Conservation (phyloP, 2,888 invertebrate species). For the Pantelozetes paolii region DNA sequence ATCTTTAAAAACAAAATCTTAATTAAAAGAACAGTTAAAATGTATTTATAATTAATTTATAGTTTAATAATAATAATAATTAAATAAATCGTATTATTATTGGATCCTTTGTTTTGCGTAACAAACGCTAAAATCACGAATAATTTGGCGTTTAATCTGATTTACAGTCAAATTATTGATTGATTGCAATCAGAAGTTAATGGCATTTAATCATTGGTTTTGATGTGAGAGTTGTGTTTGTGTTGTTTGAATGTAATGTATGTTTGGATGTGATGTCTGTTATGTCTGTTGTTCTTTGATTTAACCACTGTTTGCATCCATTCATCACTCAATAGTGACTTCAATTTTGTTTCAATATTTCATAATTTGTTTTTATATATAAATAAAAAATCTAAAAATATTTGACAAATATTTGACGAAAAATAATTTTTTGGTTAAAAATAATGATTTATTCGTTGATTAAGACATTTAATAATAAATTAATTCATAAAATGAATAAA, state of each 20-base stretch:
- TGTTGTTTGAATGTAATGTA: slow-evolving; percentile 14
- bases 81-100: slow-evolving; percentile 33
- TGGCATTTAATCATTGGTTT: slow-evolving; percentile 35
- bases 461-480: background rate
- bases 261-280: background rate
- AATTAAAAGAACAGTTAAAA: slow-evolving; percentile 8
- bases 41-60: slow-evolving; percentile 1
- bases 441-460: slow-evolving; percentile 15
- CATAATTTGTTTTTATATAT: background rate
- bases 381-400: slow-evolving; percentile 24
- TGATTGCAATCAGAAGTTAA: slow-evolving; percentile 27
- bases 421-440: slow-evolving; percentile 19
- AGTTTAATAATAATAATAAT: slow-evolving; percentile 27
- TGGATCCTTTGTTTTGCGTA: slow-evolving; percentile 31
- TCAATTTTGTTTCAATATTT: background rate
- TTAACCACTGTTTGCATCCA: background rate
- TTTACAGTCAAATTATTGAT: slow-evolving; percentile 10
- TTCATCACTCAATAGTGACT: background rate
- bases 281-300: slow-evolving; percentile 16
- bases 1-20: background rate
- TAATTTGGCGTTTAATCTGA: slow-evolving; percentile 32
- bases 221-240: slow-evolving; percentile 2
- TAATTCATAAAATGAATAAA: background rate
- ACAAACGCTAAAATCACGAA: slow-evolving; percentile 28
- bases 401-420: background rate